A percentile compares a stretch with the other conserved stretches of the same genome.
Conservation (phyloP, 2,888 invertebrate genomes). For the Apoda limacodes region DNA sequence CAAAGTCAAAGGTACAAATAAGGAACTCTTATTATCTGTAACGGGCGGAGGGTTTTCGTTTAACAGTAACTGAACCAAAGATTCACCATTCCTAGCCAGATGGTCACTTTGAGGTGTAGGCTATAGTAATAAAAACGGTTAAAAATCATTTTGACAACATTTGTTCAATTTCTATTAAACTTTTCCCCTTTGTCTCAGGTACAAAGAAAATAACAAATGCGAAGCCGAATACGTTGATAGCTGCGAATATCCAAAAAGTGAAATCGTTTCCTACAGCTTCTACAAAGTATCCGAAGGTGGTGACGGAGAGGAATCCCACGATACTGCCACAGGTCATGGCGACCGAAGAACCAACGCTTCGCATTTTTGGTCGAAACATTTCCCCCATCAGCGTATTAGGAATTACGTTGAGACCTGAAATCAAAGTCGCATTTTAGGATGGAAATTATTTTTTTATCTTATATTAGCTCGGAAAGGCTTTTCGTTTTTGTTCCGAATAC, state of each 20-base stretch:
- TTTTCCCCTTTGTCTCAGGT: conserved; percentile 33
- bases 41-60: too few relatives aligned
- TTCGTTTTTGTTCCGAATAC: too few relatives aligned
- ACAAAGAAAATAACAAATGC: conserved; percentile 25
- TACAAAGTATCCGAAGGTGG: conserved; percentile 24
- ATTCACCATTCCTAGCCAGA: too few relatives aligned
- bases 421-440: too few relatives aligned
- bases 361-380: conserved; percentile 7
- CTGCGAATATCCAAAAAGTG: conserved; percentile 26
- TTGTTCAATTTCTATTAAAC: conserved; percentile 25
- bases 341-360: conserved; percentile 26
- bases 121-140: conserved; percentile 21
- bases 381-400: conserved; percentile 4
- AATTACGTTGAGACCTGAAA: conserved; percentile 4
- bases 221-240: conserved; percentile 19
- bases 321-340: conserved; percentile 22
- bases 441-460: too few relatives aligned
- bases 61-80: too few relatives aligned
- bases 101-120: too few relatives aligned
- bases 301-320: conserved; percentile 24
- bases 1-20: too few relatives aligned
- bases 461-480: too few relatives aligned
- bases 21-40: too few relatives aligned
- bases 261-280: conserved; percentile 19
- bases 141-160: conserved; percentile 22